Percentiles rank a stretch among this genome's conserved stretches.
Evolutionary conservation across 2,797 vertebrate genomes (phyloP).

Genomic region (Phaenicophaeus curvirostris): DNA sequence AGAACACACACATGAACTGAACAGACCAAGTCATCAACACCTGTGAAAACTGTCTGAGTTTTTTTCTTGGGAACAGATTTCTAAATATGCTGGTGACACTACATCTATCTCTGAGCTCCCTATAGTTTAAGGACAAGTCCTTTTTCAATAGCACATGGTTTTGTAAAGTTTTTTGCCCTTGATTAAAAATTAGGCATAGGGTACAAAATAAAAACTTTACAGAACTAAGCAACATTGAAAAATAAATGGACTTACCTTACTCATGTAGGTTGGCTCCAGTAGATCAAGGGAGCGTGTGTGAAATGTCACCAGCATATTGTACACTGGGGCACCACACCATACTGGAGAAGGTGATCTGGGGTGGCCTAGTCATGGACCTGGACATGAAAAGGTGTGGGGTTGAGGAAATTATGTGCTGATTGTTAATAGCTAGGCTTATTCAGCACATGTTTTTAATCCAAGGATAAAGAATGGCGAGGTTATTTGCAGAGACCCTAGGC

Average conservation of each 20-base stretch:
- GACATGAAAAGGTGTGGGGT: slow-evolving; percentile 51
- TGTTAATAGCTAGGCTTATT: slow-evolving; percentile 15
- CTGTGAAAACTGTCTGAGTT: not conserved
- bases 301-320: slow-evolving; percentile 62
- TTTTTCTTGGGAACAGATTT: not conserved
- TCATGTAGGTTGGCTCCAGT: slow-evolving; percentile 22
- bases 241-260: slow-evolving; percentile 40
- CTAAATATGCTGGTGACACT: slow-evolving; percentile 47
- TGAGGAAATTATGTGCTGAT: slow-evolving; percentile 55
- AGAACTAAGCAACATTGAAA: slow-evolving; percentile 69
- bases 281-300: slow-evolving; percentile 23
- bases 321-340: slow-evolving; percentile 55
- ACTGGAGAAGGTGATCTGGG: slow-evolving; percentile 34
- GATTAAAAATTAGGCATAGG: not conserved
- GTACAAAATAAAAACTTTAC: slow-evolving; percentile 61
- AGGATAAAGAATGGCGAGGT: not conserved
- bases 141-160: slow-evolving; percentile 65
- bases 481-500: slow-evolving; percentile 7
- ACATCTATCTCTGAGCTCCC: slow-evolving; percentile 22
- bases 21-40: not conserved
- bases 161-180: slow-evolving; percentile 65
- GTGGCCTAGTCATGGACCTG: slow-evolving; percentile 44
- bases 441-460: slow-evolving; percentile 40
- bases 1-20: not conserved
- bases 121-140: slow-evolving; percentile 35